These are phyloP conservation scores for Myotis myotis DNA, from an alignment of 2,797 vertebrate species.

Conservation along the genomic window DNA sequence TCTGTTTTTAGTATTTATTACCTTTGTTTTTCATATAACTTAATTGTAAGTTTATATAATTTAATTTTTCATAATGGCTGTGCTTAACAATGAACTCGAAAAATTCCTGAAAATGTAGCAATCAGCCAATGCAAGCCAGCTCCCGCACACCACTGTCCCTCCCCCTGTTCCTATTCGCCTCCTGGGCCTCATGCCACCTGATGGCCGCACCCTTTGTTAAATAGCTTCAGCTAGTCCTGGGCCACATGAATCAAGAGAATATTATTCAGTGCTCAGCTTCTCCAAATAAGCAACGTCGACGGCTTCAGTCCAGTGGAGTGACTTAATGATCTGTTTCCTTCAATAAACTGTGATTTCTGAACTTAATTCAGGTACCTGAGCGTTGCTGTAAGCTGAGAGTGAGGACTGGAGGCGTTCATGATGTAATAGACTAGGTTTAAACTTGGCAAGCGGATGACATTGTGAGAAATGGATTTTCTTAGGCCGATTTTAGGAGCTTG, in stretches of 20 bases:
- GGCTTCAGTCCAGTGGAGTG: constrained; percentile 50
- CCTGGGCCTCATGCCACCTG: background rate
- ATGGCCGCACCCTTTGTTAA: constrained; percentile 43
- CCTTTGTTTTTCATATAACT: constrained; percentile 4
- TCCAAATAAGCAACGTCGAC: constrained; percentile 63
- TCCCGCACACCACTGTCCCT: background rate
- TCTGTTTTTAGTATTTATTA: background rate
- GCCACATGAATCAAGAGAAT: constrained; percentile 41
- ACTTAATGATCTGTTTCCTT: constrained; percentile 76
- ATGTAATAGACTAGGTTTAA: constrained; percentile 70
- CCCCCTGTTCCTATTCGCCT: background rate
- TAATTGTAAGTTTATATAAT: background rate
- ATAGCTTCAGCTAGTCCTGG: background rate
- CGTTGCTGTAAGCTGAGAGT: constrained; percentile 11
- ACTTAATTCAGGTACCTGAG: constrained; percentile 70
- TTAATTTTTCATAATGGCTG: constrained; percentile 16
- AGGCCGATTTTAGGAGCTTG: constrained; percentile 64
- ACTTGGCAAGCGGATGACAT: constrained; percentile 67
- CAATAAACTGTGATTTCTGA: constrained; percentile 75
- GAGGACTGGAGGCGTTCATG: constrained; percentile 39
- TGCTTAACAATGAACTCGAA: background rate
- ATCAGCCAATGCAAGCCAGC: background rate
- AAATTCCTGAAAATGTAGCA: constrained; percentile 56
- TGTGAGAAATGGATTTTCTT: constrained; percentile 77
- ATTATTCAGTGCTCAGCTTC: constrained; percentile 49